phyloP scores from a whole-genome alignment of 1,140 invertebrate genomes.

The Camponotus vicinus region DNA sequence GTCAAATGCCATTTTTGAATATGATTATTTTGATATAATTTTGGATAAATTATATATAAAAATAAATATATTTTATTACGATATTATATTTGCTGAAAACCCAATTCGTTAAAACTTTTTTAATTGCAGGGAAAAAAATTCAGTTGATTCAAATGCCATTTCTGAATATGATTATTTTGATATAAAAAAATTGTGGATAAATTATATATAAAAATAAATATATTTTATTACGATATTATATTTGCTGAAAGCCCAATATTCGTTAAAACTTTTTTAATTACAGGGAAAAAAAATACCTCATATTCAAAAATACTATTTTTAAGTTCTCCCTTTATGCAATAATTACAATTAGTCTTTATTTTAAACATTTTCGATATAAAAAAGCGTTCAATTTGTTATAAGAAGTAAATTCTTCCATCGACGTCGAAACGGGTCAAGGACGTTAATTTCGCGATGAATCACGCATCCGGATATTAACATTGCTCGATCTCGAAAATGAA shows the following conservation, averaged over 20 bases:
- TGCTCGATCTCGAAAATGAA: constrained; percentile 36
- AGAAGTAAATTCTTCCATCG: not conserved
- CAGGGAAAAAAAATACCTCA: not conserved
- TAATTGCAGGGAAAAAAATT: not conserved
- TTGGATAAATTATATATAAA: not conserved
- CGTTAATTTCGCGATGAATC: constrained; percentile 26
- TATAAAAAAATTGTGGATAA: not conserved
- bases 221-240: not conserved
- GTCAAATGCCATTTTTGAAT: no score
- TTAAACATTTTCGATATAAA: no score
- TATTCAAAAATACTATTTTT: not conserved
- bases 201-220: not conserved
- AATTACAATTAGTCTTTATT: not conserved
- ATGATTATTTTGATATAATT: not conserved
- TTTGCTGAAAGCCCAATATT: not conserved
- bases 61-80: not conserved
- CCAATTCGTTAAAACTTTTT: not conserved
- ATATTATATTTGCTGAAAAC: not conserved
- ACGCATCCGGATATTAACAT: constrained; percentile 43
- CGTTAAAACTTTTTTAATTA: not conserved
- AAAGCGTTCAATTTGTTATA: no score
- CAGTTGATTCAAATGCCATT: not conserved
- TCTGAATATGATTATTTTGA: no score
- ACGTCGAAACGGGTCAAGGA: constrained; percentile 2
- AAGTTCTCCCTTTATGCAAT: not conserved